Base-by-base conservation (phyloP, 2,113 vertebrate genomes). In the Delphinapterus leucas region DNA sequence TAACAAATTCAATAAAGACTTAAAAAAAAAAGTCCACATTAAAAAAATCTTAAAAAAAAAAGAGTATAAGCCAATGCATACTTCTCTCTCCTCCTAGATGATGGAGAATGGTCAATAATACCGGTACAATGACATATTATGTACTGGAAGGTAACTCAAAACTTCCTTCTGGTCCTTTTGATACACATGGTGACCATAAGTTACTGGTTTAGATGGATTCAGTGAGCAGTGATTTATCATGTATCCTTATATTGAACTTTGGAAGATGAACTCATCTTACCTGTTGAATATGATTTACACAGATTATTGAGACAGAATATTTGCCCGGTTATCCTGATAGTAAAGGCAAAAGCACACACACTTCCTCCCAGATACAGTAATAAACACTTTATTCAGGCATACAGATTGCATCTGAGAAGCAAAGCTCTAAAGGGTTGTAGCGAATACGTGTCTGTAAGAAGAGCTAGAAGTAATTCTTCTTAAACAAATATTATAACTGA, bases 401-500 rank as follows among this genome's bases (percentile, higher is more conserved):
- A 96, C n/a, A 41, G 53, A 85, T 63, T 90, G 44, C 58, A 81
- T 70, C 79, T 86, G 36, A 86, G 93, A 97, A 81, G 61, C 38
- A 92, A 97, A 96, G 33, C 80, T 96, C 76, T 88, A 88, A 97
- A 96, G 55, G 86, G 55, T 83, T 90, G 38, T 77, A 90, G 76
- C 71, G 90, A 97, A 96, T 95, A 92, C 15, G 44, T 68, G 58
- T 85, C 85, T 95, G 83, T 89, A 96, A 93, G 73, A 95, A 96
- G 91, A 97, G 88, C 71, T 88, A 96, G 96, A 97, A 97, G 96
- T 97, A 90, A 96, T 97, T 97, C 74, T 97, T 95, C 94, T 96
- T 98, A 96, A 97, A 94, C 93, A 98, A 98, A 98, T 97, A 97
- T 94, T 97, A 67, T 96, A 98, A 90, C 96, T 73, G 97, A 97